phyloP scores from a whole-genome alignment of 2,113 vertebrate species.

The Aplodontia rufa region DNA sequence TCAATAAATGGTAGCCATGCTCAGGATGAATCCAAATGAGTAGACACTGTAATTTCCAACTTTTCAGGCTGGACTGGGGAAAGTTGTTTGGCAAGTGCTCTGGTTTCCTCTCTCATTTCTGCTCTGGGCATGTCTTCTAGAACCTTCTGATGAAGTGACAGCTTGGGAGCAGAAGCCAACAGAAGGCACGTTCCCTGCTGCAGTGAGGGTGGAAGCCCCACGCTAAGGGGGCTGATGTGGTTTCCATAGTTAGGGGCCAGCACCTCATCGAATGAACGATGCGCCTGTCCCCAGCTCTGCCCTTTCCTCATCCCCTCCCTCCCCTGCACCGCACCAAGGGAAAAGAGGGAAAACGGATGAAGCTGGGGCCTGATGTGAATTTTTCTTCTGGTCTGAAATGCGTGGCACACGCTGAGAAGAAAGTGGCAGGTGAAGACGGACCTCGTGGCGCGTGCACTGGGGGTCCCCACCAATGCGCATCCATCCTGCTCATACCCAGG shows the following conservation, averaged over 20 bases:
- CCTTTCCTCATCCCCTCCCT: background rate
- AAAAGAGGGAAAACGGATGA: background rate
- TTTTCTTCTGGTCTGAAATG: conserved; percentile 46
- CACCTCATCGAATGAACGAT: too few species aligned
- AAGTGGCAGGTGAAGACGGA: conserved; percentile 55
- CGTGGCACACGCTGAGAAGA: conserved; percentile 65
- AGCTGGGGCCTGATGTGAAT: conserved; percentile 39
- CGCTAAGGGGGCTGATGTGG: conserved; percentile 15
- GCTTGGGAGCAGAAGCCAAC: background rate
- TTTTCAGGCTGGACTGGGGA: background rate
- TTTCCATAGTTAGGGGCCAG: conserved; percentile 41
- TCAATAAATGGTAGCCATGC: background rate
- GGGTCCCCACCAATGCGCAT: background rate
- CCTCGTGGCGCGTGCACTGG: background rate
- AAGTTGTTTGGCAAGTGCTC: accelerated
- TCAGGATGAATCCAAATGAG: background rate
- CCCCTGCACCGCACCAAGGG: conserved; percentile 1
- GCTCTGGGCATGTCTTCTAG: accelerated
- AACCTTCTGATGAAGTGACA: accelerated
- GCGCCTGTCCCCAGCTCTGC: background rate
- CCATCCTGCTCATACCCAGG: background rate
- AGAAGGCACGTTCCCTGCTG: background rate
- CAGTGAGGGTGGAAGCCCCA: background rate
- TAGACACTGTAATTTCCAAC: too few species aligned
- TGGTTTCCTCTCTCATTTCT: accelerated